Conservation (phyloP, 1,140 invertebrate genomes). For the Parasteatoda tepidariorum region DNA sequence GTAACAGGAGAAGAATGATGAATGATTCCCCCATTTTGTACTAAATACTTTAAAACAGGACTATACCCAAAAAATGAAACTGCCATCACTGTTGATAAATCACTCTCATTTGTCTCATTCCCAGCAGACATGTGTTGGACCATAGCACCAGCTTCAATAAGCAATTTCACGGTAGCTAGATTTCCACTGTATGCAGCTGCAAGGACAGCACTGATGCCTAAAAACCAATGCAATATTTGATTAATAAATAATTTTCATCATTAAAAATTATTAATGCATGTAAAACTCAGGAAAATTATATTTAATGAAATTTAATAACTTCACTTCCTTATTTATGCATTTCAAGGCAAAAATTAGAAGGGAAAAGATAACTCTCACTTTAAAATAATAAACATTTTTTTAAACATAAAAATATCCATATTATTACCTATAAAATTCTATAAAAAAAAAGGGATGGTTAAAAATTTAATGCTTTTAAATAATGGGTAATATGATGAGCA, state of each 20-base stretch:
- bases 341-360: too few species aligned
- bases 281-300: too few species aligned
- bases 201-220: constrained; percentile 37
- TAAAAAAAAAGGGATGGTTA: too few species aligned
- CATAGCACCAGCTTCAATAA: constrained; percentile 69
- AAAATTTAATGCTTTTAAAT: too few species aligned
- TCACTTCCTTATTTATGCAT: too few species aligned
- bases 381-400: too few species aligned
- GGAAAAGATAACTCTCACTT: too few species aligned
- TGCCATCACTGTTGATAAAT: constrained; percentile 71
- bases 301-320: too few species aligned
- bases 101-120: constrained; percentile 64
- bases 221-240: not conserved
- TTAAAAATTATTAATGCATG: not conserved
- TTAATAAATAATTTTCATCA: not conserved
- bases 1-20: constrained; percentile 62
- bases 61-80: constrained; percentile 68
- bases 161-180: constrained; percentile 64
- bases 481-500: too few species aligned
- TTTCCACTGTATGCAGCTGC: constrained; percentile 47
- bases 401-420: too few species aligned
- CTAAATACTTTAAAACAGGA: constrained; percentile 68
- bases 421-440: too few species aligned
- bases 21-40: constrained; percentile 68
- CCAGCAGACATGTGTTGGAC: constrained; percentile 68